phyloP scores from a whole-genome alignment of 2,888 invertebrate species.

The Lithophane leautieri region DNA sequence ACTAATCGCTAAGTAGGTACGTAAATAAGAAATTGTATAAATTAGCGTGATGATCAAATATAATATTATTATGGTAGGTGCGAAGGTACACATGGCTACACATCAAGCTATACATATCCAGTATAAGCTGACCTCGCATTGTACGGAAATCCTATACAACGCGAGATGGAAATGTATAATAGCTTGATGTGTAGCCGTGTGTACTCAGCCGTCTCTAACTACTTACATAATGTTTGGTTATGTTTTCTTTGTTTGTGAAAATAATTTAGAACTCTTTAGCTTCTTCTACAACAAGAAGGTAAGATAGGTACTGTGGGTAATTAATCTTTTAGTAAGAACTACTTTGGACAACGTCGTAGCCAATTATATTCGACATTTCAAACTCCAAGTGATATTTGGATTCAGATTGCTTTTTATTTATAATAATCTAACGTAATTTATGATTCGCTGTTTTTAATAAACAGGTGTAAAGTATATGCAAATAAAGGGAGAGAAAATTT shows the following conservation, averaged over 20 bases:
- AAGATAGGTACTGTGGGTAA: constrained; percentile 13
- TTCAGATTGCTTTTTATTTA: constrained; percentile 41
- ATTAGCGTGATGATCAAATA: too few species aligned
- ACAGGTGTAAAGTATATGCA: constrained; percentile 55
- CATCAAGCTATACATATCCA: too few species aligned
- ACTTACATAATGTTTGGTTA: too few species aligned
- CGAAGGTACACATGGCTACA: too few species aligned
- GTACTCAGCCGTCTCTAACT: too few species aligned
- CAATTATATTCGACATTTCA: constrained; percentile 16
- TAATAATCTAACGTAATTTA: constrained; percentile 54
- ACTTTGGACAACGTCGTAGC: constrained; percentile 26
- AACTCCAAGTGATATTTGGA: constrained; percentile 30
- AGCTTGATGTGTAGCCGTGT: too few species aligned
- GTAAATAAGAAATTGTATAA: too few species aligned
- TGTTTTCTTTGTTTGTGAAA: background rate
- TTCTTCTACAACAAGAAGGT: background rate
- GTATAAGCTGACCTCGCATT: too few species aligned
- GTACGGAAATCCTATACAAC: too few species aligned
- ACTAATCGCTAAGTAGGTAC: too few species aligned
- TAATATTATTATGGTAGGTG: too few species aligned
- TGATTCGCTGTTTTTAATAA: constrained; percentile 56
- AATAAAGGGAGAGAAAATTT: constrained; percentile 55
- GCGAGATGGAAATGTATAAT: too few species aligned
- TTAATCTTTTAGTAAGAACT: constrained; percentile 27
- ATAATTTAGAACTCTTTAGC: constrained; percentile 9